Evolutionary conservation across 2,888 invertebrate species (phyloP), one percentile per base, ranked within the genome.

Genomic region (Itoplectis maculator): DNA sequence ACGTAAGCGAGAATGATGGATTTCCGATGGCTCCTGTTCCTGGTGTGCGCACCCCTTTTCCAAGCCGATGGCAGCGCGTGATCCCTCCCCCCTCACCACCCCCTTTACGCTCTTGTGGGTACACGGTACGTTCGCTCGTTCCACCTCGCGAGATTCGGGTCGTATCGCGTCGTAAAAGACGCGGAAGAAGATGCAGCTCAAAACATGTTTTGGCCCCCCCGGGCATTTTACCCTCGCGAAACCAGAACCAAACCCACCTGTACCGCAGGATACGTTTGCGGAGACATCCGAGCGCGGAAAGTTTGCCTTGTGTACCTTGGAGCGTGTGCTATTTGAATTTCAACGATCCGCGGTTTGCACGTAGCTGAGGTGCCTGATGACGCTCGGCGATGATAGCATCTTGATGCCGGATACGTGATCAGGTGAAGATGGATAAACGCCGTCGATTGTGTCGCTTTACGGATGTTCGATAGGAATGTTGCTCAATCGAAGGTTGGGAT

Each of bases 251-350:
- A 3, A 77, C 42, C 65, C 49, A 40, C 65, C 63, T 23, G 63
- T 49, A 70, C n/a, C 35, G 23, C 59, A 42, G 47, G 45, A 76
- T 83, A 73, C 73, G 74, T 84, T 85, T 82, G 77, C 75, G 65
- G 74, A 65, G 45, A 80, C 51, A 69, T 79, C 79, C 82, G 63
- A 82, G 69, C 76, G 70, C 29, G n/a, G 49, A 51, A 66, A 49
- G 66, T 42, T 40, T 70, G 59, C 37, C 79, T 37, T 42, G 42
- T 37, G 47, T 75, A 15, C 35, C 18, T 42, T 63, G 68, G 72
- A 40, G 69, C 18, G 79, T 56, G 76, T 81, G 81, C 83, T 80
- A 84, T 84, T 80, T 75, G 81, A 72, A 81, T 81, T 72, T 77
- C 37, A 47, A 74, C 35, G 35, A n/a, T 47, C 47, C 35, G 59